Evolutionary conservation across 2,113 vertebrate species (phyloP).

Genomic region (Struthidea cinerea): DNA sequence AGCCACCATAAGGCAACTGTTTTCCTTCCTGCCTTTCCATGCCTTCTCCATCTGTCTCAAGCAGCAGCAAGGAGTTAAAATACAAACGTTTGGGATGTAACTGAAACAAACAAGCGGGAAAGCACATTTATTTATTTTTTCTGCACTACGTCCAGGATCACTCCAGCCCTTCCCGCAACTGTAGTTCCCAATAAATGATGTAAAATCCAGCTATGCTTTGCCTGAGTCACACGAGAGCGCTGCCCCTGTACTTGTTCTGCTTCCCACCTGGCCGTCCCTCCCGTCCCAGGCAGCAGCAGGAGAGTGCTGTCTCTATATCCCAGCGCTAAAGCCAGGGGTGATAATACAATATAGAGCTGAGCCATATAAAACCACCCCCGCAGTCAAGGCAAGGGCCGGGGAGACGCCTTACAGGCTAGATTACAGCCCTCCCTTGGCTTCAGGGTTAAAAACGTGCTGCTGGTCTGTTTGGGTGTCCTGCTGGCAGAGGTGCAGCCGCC

Average conservation of each 20-base stretch:
- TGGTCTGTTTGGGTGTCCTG: not conserved
- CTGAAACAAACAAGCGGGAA: not conserved
- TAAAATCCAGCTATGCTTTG: not conserved
- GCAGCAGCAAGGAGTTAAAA: not conserved
- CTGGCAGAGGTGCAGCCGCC: not conserved
- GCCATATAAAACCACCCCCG: not conserved
- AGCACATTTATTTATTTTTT: not conserved
- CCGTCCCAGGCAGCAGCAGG: not conserved
- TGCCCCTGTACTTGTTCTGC: not conserved
- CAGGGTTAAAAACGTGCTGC: not conserved
- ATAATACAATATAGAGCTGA: not conserved
- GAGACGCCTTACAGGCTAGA: not conserved
- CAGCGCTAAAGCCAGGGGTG: not conserved
- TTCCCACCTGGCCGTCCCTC: not conserved
- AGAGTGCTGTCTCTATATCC: not conserved
- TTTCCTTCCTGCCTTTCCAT: not conserved
- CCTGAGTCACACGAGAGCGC: not conserved
- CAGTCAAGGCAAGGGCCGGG: not conserved
- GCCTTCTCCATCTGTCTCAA: not conserved
- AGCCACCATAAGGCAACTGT: fast-evolving
- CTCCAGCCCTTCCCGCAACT: not conserved
- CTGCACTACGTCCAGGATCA: not conserved
- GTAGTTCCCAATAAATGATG: not conserved
- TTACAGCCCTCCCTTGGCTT: not conserved
- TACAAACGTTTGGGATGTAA: not conserved